Conservation (phyloP, 2,888 invertebrate genomes). For the Trissolcus japonicus region DNA sequence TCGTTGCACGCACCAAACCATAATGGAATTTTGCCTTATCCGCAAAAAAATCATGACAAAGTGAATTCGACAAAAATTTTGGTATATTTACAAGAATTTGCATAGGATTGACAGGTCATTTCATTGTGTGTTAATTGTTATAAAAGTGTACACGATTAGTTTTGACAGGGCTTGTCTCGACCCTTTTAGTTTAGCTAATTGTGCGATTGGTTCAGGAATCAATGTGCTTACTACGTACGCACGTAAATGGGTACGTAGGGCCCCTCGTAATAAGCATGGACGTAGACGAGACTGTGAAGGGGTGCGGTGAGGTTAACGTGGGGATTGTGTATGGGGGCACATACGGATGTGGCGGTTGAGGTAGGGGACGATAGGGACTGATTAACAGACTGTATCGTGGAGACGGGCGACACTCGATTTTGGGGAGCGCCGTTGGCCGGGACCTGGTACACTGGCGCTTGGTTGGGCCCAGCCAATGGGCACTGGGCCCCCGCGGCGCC, state of each 20-base stretch:
- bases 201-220: slow-evolving; percentile 8
- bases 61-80: too few relatives aligned
- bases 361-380: slow-evolving; percentile 71
- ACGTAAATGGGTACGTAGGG: slow-evolving; percentile 64
- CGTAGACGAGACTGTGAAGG: slow-evolving; percentile 74
- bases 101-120: too few relatives aligned
- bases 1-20: too few relatives aligned
- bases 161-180: too few relatives aligned
- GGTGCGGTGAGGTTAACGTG: slow-evolving; percentile 70
- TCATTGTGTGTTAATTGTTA: background rate
- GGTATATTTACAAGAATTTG: too few relatives aligned
- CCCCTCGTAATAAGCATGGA: slow-evolving; percentile 74
- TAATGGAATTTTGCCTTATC: too few relatives aligned
- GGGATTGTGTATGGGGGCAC: slow-evolving; percentile 66
- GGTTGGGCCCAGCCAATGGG: slow-evolving; percentile 70
- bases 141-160: slow-evolving; percentile 6
- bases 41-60: too few relatives aligned
- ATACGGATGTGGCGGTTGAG: slow-evolving; percentile 60
- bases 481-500: slow-evolving; percentile 71
- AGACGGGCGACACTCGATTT: slow-evolving; percentile 75
- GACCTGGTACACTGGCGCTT: slow-evolving; percentile 70
- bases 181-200: slow-evolving; percentile 6
- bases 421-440: slow-evolving; percentile 71
- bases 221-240: slow-evolving; percentile 59
- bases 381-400: slow-evolving; percentile 75